Evolutionary conservation across 2,113 vertebrate species (phyloP), one percentile per base, ranked within the genome.

Genomic region (Centropus unirufus): DNA sequence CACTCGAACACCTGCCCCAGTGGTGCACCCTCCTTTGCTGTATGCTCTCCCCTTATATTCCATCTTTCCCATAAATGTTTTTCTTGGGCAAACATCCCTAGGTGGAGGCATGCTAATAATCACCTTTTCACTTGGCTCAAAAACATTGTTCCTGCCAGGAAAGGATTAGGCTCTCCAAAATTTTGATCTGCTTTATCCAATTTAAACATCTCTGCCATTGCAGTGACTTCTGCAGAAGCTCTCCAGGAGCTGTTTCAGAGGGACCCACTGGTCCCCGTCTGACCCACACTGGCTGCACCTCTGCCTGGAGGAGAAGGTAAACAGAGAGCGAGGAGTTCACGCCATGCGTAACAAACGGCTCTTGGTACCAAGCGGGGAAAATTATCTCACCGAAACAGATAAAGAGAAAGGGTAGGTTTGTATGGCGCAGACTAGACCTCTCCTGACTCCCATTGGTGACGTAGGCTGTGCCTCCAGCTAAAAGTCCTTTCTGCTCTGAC

Each of bases 311-410:
- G 85, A 96, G 81, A 96, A 97, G 82, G 97, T 93, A 98, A 98
- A 98, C 95, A 98, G 88, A 95, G 93, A 93, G 47, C 1, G 11
- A 96, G 96, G 95, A 32, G 87, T 96, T 97, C 79, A 89, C 46
- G 21, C 49, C 8, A 51, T 29, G 68, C 30, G 44, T 95, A 97
- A 98, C 97, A 98, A 98, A 97, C 4, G 92, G 95, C 70, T 97
- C 98, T 97, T 98, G 98, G 98, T 98, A 98, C 98, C 15, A 91
- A 86, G 78, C 7, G 30, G 73, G 93, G 90, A 77, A 95, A 96
- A 96, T 98, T 98, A 98, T 98, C 98, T 97, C 85, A 40, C 67
- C 9, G 21, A 72, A 92, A 89, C 51, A 95, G 98, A 98, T 98
- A 98, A 98, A 96, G 93, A 83, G 64, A 59, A 21, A 57, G 87